Evolutionary conservation across 2,113 vertebrate genomes (phyloP), one percentile per base, ranked within the genome.

Genomic region (Mesocricetus auratus): DNA sequence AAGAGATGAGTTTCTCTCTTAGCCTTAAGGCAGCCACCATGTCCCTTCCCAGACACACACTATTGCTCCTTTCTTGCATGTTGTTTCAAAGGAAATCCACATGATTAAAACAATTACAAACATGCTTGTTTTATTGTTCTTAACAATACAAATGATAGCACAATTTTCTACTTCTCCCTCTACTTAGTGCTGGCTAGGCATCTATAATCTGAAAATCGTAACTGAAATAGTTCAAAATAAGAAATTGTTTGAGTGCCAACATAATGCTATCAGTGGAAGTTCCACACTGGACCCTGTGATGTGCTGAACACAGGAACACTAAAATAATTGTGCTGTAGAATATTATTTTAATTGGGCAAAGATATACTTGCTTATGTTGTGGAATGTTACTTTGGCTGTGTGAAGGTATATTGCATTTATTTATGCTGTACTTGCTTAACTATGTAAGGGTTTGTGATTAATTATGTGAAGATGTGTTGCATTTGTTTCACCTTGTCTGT

Each of bases 31-130:
- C 9, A 33, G 3, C 13, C 24, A 33, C 26, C 50, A 24, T 90
- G 62, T 90, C 69, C 93, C 58, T 86, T 89, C 22, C 13, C 26
- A n/a, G 22, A 29, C 39, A 12, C 56, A 79, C 9, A 22, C 31
- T 13, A 4, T 60, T 39, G 17, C 64, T 17, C 10, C 19, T 68
- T 81, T 79, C 42, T 86, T 26, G 1, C 19, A 16, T 68, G 47
- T 82, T 39, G 68, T 94, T 93, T 96, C n/a, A 64, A 86, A 86
- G 86, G 64, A 7, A 21, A 33, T 86, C 31, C 74, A 7, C 86
- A 22, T 21, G 58, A 58, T 71, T 75, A 64, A n/a, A 82, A 47
- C 56, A 82, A 36, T 75, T 66, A 45, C 0, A 73, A 39, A 21
- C 19, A 66, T 19, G 58, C 13, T 7, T 60, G 13, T 9, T n/a